A percentile compares a stretch with the other conserved stretches of the same genome.
Evolutionary conservation across 1,140 invertebrate species (phyloP).

Genomic region (Melitaea cinxia): DNA sequence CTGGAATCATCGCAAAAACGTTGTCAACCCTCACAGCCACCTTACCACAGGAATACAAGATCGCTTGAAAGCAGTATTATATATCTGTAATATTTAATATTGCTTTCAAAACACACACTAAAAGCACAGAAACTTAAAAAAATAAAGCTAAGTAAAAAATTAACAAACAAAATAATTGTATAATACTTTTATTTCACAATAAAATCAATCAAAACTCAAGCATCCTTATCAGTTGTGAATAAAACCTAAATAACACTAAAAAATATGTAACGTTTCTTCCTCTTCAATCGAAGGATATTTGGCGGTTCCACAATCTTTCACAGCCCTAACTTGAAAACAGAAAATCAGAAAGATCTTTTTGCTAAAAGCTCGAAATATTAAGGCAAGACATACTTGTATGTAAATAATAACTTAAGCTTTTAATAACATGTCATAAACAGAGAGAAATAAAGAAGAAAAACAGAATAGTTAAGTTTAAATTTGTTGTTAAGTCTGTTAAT

Average conservation of each 20-base stretch:
- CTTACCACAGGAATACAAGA: too few species aligned
- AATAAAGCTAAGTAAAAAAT: slow-evolving; percentile 21
- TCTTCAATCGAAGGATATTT: neutral
- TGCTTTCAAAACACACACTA: too few species aligned
- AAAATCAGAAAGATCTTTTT: slow-evolving; percentile 20
- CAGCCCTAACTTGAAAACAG: slow-evolving; percentile 10
- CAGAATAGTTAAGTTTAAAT: neutral
- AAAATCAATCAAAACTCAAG: slow-evolving; percentile 77
- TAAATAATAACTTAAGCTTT: slow-evolving; percentile 31
- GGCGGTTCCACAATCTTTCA: slow-evolving; percentile 9
- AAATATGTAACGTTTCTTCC: slow-evolving; percentile 32
- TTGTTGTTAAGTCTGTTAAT: slow-evolving; percentile 11
- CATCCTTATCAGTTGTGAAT: slow-evolving; percentile 66
- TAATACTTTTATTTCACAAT: slow-evolving; percentile 73
- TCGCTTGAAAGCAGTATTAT: too few species aligned
- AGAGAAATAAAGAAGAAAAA: slow-evolving; percentile 7
- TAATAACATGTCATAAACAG: slow-evolving; percentile 2
- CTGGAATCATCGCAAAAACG: too few species aligned
- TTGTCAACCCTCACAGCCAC: too few species aligned
- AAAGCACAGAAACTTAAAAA: too few species aligned
- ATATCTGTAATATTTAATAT: too few species aligned
- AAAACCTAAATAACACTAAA: slow-evolving; percentile 65
- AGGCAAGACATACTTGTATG: too few species aligned
- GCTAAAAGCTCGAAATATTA: too few species aligned
- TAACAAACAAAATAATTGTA: slow-evolving; percentile 47